Evolutionary conservation across 35 echinoderm and acorn worm species (phyloP).

Genomic region (Acanthaster planci): DNA sequence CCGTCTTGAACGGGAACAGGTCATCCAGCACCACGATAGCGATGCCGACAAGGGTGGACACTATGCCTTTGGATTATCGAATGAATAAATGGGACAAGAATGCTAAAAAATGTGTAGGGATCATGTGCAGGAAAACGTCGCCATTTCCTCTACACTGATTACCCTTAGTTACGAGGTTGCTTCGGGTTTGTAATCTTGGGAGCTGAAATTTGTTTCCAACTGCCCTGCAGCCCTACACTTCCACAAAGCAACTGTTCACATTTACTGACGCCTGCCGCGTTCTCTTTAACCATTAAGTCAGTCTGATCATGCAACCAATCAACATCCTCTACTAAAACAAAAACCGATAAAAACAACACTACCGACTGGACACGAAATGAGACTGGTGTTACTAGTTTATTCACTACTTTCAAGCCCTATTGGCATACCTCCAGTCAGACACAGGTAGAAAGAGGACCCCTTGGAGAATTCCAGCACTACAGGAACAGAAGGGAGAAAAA

Average conservation of each 20-base stretch:
- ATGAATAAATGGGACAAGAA: not conserved
- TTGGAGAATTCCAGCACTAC: constrained; percentile 50
- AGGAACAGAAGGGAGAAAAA: not conserved
- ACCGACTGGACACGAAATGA: not conserved
- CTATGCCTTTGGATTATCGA: constrained; percentile 20
- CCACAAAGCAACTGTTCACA: too few species aligned
- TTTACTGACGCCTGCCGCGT: too few species aligned
- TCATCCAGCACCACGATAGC: constrained; percentile 71
- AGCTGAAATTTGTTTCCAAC: too few species aligned
- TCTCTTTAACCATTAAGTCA: not conserved
- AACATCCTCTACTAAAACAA: not conserved
- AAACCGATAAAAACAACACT: not conserved
- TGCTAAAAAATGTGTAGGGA: not conserved
- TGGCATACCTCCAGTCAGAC: constrained; percentile 61
- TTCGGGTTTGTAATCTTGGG: too few species aligned
- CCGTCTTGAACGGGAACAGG: constrained; percentile 59
- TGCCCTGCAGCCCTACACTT: too few species aligned
- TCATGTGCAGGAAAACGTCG: too few species aligned
- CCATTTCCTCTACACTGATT: too few species aligned
- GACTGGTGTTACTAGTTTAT: too few species aligned
- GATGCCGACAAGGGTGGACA: constrained; percentile 9
- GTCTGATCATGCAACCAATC: not conserved
- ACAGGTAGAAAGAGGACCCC: constrained; percentile 68
- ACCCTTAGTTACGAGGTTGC: too few species aligned
- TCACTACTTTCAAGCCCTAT: not conserved